Evolutionary conservation across 2,113 vertebrate genomes (phyloP), one percentile per base, ranked within the genome.

Genomic region (Hipposideros armiger): DNA sequence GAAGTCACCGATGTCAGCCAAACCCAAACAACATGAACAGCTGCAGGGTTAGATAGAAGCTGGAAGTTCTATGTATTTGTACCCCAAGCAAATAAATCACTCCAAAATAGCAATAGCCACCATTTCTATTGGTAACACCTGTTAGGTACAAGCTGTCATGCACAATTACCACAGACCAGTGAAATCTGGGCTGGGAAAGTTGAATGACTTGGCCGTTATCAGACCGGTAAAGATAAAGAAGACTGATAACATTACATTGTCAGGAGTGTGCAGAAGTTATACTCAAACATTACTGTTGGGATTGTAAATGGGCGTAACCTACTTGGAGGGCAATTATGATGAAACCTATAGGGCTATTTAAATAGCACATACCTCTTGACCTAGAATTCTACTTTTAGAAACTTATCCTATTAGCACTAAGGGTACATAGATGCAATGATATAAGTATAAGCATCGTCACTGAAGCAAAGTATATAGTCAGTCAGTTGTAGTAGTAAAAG

Each of bases 331-430:
- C 62, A 73, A 22, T 67, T 67, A 42, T 4, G 26, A 42, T 42
- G 40, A 77, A 95, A 94, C 64, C 45, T 30, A 42, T 77, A 77
- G 80, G 73, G 77, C n/a, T 32, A 87, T 72, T 77, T 88, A 82
- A 76, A 73, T 69, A 85, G 56, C n/a, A 66, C 26, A 20, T 42
- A 50, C 47, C 36, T 90, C 91, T 90, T 92, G 76, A 90, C 64
- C 56, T 26, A 92, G 85, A 90, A 84, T 54, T 73, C 56, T 15
- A 78, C 74, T 82, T 66, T 45, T 69, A 90, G 52, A 24, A 92
- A 87, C 50, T 69, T 80, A 87, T 60, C 28, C 42, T 84, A 62
- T 13, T 78, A 56, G 20, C 26, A 24, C 30, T 86, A 77, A 83
- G 67, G 42, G 4, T 24, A 92, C 14, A 67, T 2, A 62, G 28